A percentile compares a stretch with the other conserved stretches of the same genome.
These are phyloP conservation scores for Ceyx margarethae DNA, from an alignment of 2,113 vertebrate genomes.

Conservation along the genomic window DNA sequence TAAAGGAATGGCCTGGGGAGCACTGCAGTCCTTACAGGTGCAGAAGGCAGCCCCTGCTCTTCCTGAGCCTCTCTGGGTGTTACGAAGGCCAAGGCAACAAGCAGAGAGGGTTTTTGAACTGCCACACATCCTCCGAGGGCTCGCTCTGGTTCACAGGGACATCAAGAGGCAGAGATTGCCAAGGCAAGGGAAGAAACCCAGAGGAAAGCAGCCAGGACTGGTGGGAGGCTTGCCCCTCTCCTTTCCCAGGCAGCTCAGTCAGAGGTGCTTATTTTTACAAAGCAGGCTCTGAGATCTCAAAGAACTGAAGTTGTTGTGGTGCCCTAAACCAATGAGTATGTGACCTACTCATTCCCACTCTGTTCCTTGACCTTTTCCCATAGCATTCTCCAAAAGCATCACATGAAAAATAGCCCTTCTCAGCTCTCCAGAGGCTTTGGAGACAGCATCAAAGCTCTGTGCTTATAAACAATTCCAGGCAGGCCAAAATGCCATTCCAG, in stretches of 20 bases:
- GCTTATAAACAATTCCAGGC: slow-evolving; percentile 46
- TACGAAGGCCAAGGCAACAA: neutral
- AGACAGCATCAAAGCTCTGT: slow-evolving; percentile 55
- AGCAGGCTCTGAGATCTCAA: slow-evolving; percentile 44
- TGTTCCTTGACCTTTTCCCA: slow-evolving; percentile 70
- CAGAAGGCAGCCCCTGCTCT: neutral
- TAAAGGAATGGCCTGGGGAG: neutral
- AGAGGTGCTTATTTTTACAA: slow-evolving; percentile 64
- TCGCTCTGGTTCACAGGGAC: neutral
- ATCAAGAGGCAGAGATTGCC: neutral
- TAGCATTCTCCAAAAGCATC: slow-evolving; percentile 53
- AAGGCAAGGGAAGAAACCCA: neutral
- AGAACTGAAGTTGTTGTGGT: slow-evolving; percentile 14
- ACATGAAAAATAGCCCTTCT: slow-evolving; percentile 53
- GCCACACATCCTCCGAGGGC: neutral
- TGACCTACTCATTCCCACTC: slow-evolving; percentile 55
- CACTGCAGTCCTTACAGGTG: neutral
- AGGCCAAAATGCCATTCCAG: slow-evolving; percentile 53
- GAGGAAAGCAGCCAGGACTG: neutral
- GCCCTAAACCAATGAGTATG: slow-evolving; percentile 62
- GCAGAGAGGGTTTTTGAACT: neutral
- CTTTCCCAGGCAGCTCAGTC: slow-evolving; percentile 54
- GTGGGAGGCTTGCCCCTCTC: neutral
- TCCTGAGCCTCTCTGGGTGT: neutral
- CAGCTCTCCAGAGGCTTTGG: slow-evolving; percentile 41